Percentiles rank a stretch among this genome's conserved stretches.
phyloP scores from a whole-genome alignment of 2,797 vertebrate genomes.

The Notolabrus celidotus region DNA sequence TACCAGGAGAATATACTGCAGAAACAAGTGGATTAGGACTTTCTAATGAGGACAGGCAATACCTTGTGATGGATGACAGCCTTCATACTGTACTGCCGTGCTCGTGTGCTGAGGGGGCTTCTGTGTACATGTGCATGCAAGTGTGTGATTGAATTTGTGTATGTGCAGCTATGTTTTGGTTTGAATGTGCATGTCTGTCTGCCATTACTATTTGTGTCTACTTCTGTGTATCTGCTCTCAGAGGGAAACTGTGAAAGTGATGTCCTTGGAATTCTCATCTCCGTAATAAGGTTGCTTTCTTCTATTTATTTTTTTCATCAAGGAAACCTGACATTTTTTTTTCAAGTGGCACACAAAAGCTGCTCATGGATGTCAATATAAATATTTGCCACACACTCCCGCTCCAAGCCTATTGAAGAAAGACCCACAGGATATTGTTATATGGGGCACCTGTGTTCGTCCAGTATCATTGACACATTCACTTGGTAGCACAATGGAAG shows the following conservation, averaged over 20 bases:
- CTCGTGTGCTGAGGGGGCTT: constrained; percentile 33
- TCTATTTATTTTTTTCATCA: constrained; percentile 6
- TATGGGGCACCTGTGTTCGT: constrained; percentile 42
- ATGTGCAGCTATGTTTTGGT: constrained; percentile 28
- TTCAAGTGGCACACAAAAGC: constrained; percentile 32
- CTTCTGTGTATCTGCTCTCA: constrained; percentile 11
- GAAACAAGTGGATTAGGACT: constrained; percentile 85
- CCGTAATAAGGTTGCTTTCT: constrained; percentile 16
- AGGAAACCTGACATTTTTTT: constrained; percentile 3
- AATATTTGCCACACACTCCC: constrained; percentile 48
- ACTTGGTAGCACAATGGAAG: constrained; percentile 65
- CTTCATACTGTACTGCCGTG: constrained; percentile 58
- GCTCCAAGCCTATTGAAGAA: constrained; percentile 23
- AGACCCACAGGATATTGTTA: constrained; percentile 43
- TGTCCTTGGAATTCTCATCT: constrained; percentile 52
- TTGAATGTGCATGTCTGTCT: constrained; percentile 28
- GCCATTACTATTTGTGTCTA: constrained; percentile 32
- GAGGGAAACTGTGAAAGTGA: constrained; percentile 37
- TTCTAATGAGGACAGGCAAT: constrained; percentile 83
- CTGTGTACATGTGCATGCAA: constrained; percentile 26
- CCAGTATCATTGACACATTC: constrained; percentile 61
- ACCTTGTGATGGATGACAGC: constrained; percentile 82
- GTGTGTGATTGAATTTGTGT: constrained; percentile 39
- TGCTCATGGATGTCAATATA: constrained; percentile 39
- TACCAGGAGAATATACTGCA: constrained; percentile 76